Evolutionary conservation across 2,113 vertebrate species (phyloP).

Genomic region (Leuciscus idus): DNA sequence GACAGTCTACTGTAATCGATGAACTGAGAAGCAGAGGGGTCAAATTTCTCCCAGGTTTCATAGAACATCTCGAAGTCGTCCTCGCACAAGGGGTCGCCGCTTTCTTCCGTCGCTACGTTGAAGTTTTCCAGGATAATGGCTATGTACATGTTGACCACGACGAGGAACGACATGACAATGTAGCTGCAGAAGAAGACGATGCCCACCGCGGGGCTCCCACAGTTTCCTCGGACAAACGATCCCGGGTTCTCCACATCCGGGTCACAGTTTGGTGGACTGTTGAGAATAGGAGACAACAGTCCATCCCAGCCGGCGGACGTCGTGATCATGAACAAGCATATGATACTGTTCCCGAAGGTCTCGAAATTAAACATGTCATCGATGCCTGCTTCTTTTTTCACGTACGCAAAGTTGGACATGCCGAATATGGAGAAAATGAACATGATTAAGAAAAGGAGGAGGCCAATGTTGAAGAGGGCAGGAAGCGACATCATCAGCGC

Average conservation of each 20-base stretch:
- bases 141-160: slow-evolving; percentile 97
- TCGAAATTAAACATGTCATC: slow-evolving; percentile 97
- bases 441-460: slow-evolving; percentile 96
- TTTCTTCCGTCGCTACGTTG: slow-evolving; percentile 92
- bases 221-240: slow-evolving; percentile 79
- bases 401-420: slow-evolving; percentile 96
- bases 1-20: slow-evolving; percentile 84
- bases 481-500: slow-evolving; percentile 98
- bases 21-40: slow-evolving; percentile 90
- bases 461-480: slow-evolving; percentile 94
- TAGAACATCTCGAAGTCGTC: slow-evolving; percentile 98
- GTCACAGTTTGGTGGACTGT: slow-evolving; percentile 89
- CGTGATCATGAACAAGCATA: slow-evolving; percentile 94
- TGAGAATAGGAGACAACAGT: slow-evolving; percentile 88
- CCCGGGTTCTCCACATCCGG: slow-evolving; percentile 84
- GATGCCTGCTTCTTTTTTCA: slow-evolving; percentile 86
- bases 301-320: slow-evolving; percentile 95
- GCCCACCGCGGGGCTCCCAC: slow-evolving; percentile 85
- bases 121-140: slow-evolving; percentile 98
- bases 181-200: slow-evolving; percentile 94
- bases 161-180: slow-evolving; percentile 93
- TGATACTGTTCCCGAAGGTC: slow-evolving; percentile 95
- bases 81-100: slow-evolving; percentile 86
- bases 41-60: slow-evolving; percentile 97
- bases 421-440: slow-evolving; percentile 97